Base-by-base conservation (phyloP, 1,140 invertebrate species). In the Gonioctena quinquepunctata region DNA sequence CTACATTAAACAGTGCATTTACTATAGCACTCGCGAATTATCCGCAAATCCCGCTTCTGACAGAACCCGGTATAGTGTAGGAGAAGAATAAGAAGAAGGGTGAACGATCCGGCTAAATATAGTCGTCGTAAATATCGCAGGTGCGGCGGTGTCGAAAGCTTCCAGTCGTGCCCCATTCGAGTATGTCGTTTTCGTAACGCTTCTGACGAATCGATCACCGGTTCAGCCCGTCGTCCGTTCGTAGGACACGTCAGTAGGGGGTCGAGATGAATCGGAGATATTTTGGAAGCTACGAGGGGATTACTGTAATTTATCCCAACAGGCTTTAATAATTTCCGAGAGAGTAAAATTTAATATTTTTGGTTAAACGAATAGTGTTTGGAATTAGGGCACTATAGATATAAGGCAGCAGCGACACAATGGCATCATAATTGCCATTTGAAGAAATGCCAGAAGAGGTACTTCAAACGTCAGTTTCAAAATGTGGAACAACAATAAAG, bases 121-220 rank as follows among this genome's bases (percentile, higher is more conserved):
- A 57, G 54, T 21, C 54, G 19, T 57, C 54, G 54, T 57, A 57
- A 57, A 57, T 57, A 57, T 57, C 7, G 54, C 54, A 57, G 54
- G 54, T 57, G 54, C 54, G 54, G 54, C 19, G 54, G 33, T 42
- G 33, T 25, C n/a, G 54, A 57, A 57, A 57, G 54, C 19, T 23
- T 21, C 54, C 54, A 21, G 54, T 11, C 54, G 54, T 19, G 54
- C 54, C 21, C 54, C 8, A 13, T 57, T 22, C 19, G 54, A 21
- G 16, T 42, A 42, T 42, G 11, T n/a, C n/a, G 2, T 42, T 42
- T n/a, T 42, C 33, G 33, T 42, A 42, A 13, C 11, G 33, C 33
- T 42, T n/a, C 33, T 42, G 33, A 42, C 33, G 33, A 42, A 42
- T 42, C 33, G 33, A 42, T 42, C 33, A 42, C 33, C 33, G 0